Evolutionary conservation across 2,888 invertebrate species (phyloP).

Genomic region (Microchrysa polita): DNA sequence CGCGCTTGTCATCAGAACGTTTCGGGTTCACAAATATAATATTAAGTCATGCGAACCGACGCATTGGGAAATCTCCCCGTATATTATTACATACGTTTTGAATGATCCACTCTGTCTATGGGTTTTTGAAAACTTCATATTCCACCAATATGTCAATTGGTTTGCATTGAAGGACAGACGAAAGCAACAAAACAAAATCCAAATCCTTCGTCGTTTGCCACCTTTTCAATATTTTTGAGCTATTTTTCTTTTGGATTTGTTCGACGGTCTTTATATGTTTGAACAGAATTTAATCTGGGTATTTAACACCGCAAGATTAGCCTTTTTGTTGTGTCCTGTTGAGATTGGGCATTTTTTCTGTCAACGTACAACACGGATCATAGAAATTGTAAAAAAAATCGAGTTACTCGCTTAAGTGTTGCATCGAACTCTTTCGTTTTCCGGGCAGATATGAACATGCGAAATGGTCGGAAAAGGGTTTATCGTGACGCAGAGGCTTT

Average conservation of each 20-base stretch:
- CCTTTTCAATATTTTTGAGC: not conserved
- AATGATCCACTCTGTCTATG: too few relatives aligned
- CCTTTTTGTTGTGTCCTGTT: slow-evolving; percentile 31
- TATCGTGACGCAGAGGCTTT: not conserved
- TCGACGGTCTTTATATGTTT: slow-evolving; percentile 19
- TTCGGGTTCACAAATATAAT: too few relatives aligned
- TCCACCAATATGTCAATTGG: not conserved
- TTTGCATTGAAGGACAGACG: not conserved
- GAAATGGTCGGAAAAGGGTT: not conserved
- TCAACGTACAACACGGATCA: not conserved
- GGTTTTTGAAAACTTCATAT: too few relatives aligned
- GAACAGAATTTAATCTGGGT: slow-evolving; percentile 34
- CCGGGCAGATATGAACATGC: not conserved
- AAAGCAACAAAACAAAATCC: not conserved
- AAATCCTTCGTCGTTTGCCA: not conserved
- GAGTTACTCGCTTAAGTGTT: slow-evolving; percentile 28
- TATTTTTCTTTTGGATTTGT: slow-evolving; percentile 32
- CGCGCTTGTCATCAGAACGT: too few relatives aligned
- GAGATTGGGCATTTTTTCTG: not conserved
- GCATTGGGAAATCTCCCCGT: too few relatives aligned
- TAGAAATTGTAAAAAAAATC: slow-evolving; percentile 13
- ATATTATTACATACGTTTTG: too few relatives aligned
- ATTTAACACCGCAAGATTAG: slow-evolving; percentile 38
- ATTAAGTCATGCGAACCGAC: too few relatives aligned
- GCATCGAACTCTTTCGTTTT: slow-evolving; percentile 44